These are phyloP conservation scores for Cepaea nemoralis DNA, from an alignment of 1,140 invertebrate species.

Conservation along the genomic window DNA sequence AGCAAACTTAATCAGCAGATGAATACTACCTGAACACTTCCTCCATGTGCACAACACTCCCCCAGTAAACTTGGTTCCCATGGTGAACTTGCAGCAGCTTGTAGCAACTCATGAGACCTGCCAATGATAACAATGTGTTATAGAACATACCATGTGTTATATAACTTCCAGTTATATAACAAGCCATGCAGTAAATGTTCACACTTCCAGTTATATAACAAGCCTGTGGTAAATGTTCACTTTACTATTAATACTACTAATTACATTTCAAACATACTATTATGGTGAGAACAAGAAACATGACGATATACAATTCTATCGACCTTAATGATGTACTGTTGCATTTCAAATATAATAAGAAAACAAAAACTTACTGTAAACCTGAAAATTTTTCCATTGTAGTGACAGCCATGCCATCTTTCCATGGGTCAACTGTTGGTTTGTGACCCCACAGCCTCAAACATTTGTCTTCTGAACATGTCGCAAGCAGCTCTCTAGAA, in stretches of 20 bases:
- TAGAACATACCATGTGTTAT: no score
- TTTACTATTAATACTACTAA: no score
- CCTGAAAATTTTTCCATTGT: slow-evolving; percentile 58
- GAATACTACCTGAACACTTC: slow-evolving; percentile 58
- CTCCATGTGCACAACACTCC: slow-evolving; percentile 65
- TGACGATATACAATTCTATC: no score
- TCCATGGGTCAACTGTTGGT: slow-evolving; percentile 38
- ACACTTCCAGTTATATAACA: no score
- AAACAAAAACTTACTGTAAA: slow-evolving; percentile 45
- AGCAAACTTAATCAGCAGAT: not conserved
- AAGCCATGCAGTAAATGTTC: no score
- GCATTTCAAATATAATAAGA: no score
- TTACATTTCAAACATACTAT: no score
- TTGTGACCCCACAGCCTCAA: slow-evolving; percentile 62
- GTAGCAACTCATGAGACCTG: slow-evolving; percentile 28
- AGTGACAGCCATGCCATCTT: slow-evolving; percentile 39
- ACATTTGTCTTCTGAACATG: slow-evolving; percentile 65
- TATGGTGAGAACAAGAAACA: no score
- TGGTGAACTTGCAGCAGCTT: not conserved
- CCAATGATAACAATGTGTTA: not conserved
- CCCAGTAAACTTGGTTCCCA: slow-evolving; percentile 57
- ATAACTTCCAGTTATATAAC: no score
- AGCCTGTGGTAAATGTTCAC: no score
- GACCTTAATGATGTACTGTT: no score
- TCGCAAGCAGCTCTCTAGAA: slow-evolving; percentile 56